Conservation (phyloP, 2,888 invertebrate genomes). For the Neoscelio sp. region DNA sequence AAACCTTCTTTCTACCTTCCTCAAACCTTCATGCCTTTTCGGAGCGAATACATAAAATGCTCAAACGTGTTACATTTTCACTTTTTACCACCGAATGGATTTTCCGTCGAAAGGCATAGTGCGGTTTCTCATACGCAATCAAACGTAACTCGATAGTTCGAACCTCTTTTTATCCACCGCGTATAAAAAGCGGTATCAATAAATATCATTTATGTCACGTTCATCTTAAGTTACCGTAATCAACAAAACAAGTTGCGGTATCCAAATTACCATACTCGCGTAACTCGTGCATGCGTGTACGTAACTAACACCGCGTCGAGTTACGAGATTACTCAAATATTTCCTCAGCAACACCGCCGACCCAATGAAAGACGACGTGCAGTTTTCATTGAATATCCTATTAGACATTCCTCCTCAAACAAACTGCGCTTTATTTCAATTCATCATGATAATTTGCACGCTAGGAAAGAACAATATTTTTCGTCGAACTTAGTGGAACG, state of each 20-base stretch:
- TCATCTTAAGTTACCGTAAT: conserved; percentile 53
- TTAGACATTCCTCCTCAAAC: conserved; percentile 24
- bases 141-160: conserved; percentile 38
- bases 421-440: no score
- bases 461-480: no score
- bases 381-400: conserved; percentile 15
- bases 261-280: conserved; percentile 38
- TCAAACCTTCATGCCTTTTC: no score
- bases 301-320: conserved; percentile 3
- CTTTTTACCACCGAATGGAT: no score
- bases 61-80: no score
- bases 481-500: no score
- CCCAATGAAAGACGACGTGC: conserved; percentile 4
- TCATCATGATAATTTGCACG: conserved; percentile 4
- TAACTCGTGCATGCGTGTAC: conserved; percentile 17
- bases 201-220: conserved; percentile 40
- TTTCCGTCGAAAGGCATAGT: neutral
- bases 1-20: no score
- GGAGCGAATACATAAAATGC: no score
- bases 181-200: conserved; percentile 37
- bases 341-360: conserved; percentile 18
- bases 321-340: conserved; percentile 28
- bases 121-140: conserved; percentile 42
- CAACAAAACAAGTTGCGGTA: conserved; percentile 17
- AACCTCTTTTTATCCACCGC: conserved; percentile 18